Conservation (phyloP, 2,797 vertebrate species). For the Acanthurus leucopareius region DNA sequence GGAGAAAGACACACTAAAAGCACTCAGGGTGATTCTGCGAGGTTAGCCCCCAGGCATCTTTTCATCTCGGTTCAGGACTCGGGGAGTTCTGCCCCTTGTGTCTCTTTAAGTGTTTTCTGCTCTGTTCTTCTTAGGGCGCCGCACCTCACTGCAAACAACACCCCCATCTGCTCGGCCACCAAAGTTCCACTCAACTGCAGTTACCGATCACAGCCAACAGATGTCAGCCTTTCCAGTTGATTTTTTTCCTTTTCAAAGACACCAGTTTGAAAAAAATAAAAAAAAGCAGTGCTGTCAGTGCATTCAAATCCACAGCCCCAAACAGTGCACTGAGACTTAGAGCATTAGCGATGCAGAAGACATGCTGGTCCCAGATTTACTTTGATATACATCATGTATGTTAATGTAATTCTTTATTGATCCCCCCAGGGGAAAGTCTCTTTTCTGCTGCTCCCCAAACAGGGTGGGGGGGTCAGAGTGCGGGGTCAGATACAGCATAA, state of each 20-base stretch:
- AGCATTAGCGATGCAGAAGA: slow-evolving; percentile 61
- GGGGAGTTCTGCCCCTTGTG: slow-evolving; percentile 65
- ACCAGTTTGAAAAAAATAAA: slow-evolving; percentile 9
- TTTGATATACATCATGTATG: slow-evolving; percentile 77
- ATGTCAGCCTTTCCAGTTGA: slow-evolving; percentile 82
- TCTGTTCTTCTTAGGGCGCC: slow-evolving; percentile 54
- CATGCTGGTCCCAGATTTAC: slow-evolving; percentile 51
- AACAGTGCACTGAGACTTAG: slow-evolving; percentile 39
- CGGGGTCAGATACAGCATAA: slow-evolving; percentile 45
- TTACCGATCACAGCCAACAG: slow-evolving; percentile 77
- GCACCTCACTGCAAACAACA: slow-evolving; percentile 49
- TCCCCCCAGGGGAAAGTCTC: slow-evolving; percentile 53
- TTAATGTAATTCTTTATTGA: slow-evolving; percentile 72
- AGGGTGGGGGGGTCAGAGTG: slow-evolving; percentile 50
- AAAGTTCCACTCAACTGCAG: slow-evolving; percentile 53
- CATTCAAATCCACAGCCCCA: slow-evolving; percentile 36
- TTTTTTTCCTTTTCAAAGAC: slow-evolving; percentile 24
- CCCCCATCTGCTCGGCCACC: slow-evolving; percentile 22
- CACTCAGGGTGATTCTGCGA: slow-evolving; percentile 77
- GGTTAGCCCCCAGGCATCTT: slow-evolving; percentile 77
- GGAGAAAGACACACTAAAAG: slow-evolving; percentile 75
- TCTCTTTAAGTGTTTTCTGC: slow-evolving; percentile 72
- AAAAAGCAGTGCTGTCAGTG: slow-evolving; percentile 24
- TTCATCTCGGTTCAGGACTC: slow-evolving; percentile 75
- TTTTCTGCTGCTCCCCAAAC: slow-evolving; percentile 27